A percentile compares a stretch with the other conserved stretches of the same genome.
These are phyloP conservation scores for Papilio machaon DNA, from an alignment of 1,140 invertebrate genomes.

Conservation along the genomic window DNA sequence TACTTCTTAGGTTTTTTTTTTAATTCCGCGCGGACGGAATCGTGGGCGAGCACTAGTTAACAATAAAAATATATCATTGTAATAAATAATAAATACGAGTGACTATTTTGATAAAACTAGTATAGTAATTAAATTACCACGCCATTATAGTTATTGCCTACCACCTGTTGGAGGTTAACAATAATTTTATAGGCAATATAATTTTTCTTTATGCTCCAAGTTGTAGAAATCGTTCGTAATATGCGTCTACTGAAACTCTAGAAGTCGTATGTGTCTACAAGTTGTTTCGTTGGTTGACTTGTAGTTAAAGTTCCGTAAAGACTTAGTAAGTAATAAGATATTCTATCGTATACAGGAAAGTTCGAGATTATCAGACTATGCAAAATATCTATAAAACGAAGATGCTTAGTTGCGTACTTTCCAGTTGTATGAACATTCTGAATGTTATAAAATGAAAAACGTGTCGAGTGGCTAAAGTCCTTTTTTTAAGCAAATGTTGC, in stretches of 20 bases:
- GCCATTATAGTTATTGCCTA: too few species aligned
- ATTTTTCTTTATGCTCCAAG: too few species aligned
- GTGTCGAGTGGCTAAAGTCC: neutral
- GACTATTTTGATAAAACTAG: too few species aligned
- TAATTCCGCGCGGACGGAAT: too few species aligned
- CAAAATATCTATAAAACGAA: neutral
- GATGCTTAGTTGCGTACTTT: neutral
- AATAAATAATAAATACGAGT: too few species aligned
- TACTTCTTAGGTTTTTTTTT: too few species aligned
- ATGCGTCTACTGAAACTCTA: neutral
- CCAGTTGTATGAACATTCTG: neutral
- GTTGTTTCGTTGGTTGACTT: neutral
- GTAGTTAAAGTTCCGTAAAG: neutral
- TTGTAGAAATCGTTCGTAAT: too few species aligned
- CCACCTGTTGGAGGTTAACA: too few species aligned
- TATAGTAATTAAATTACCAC: too few species aligned
- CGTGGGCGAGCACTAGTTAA: too few species aligned
- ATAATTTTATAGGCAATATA: too few species aligned
- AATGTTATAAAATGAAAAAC: neutral
- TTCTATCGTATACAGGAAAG: neutral
- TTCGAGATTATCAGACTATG: neutral
- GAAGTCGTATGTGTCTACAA: neutral
- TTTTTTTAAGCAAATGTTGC: neutral
- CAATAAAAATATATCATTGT: too few species aligned
- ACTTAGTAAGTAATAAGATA: constrained; percentile 13